phyloP scores from a whole-genome alignment of 2,888 invertebrate species.

The Perithous albicinctus region DNA sequence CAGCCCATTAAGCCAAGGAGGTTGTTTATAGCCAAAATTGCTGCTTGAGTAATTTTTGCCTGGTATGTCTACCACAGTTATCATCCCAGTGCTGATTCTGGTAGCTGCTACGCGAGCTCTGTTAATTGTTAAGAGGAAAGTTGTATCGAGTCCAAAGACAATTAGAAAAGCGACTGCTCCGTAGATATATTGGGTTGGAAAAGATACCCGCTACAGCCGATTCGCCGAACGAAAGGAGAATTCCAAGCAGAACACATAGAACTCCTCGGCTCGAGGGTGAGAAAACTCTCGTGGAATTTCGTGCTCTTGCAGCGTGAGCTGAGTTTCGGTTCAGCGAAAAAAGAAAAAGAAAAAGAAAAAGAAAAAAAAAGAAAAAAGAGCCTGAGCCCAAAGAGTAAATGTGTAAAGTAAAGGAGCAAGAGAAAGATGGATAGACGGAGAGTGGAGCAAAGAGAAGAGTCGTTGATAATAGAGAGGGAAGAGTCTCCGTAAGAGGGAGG shows the following conservation, averaged over 20 bases:
- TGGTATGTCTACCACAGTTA: background rate
- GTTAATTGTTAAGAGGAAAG: slow-evolving; percentile 35
- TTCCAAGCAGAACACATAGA: slow-evolving; percentile 60
- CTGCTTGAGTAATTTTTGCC: too few species aligned
- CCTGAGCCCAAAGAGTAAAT: slow-evolving; percentile 8
- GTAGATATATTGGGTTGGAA: background rate
- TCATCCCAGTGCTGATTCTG: background rate
- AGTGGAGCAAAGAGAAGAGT: slow-evolving; percentile 41
- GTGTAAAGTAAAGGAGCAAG: slow-evolving; percentile 24
- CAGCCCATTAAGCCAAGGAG: too few species aligned
- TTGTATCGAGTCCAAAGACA: slow-evolving; percentile 50
- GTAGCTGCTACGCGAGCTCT: background rate
- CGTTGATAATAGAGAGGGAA: slow-evolving; percentile 63
- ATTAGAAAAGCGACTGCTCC: slow-evolving; percentile 53
- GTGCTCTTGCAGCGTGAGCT: slow-evolving; percentile 41
- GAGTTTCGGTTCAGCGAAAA: slow-evolving; percentile 39
- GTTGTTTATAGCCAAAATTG: too few species aligned
- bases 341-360: too few species aligned
- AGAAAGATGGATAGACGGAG: slow-evolving; percentile 42
- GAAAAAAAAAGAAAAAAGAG: slow-evolving; percentile 20
- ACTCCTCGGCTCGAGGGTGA: slow-evolving; percentile 48
- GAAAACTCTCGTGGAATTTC: slow-evolving; percentile 64
- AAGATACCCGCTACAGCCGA: slow-evolving; percentile 40
- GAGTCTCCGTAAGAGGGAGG: slow-evolving; percentile 9
- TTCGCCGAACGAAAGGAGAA: slow-evolving; percentile 60